Conservation (phyloP, 1,140 invertebrate genomes). For the Spodoptera litura region DNA sequence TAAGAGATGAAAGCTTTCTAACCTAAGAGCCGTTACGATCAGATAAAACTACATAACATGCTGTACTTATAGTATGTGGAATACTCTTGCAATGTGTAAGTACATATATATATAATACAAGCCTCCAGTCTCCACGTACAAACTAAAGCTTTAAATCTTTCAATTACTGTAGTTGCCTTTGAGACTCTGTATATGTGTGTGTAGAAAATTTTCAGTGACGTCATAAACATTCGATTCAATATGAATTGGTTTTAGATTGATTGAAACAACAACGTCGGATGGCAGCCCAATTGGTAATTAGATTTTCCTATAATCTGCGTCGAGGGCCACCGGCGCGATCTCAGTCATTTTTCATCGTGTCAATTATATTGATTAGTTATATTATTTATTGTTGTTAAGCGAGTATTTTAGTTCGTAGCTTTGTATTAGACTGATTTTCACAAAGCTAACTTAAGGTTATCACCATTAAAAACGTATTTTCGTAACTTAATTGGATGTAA, state of each 20-base stretch:
- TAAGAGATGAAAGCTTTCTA: too few species aligned
- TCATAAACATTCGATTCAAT: slow-evolving; percentile 21
- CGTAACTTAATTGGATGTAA: too few species aligned
- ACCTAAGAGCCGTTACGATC: too few species aligned
- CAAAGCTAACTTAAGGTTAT: too few species aligned
- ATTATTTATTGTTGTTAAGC: slow-evolving; percentile 12
- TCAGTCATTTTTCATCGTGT: not conserved
- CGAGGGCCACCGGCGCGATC: not conserved
- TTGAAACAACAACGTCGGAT: slow-evolving; percentile 14
- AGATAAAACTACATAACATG: too few species aligned
- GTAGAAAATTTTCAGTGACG: slow-evolving; percentile 8
- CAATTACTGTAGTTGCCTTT: not conserved
- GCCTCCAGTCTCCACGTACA: too few species aligned
- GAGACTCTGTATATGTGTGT: not conserved
- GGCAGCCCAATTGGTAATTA: slow-evolving; percentile 6
- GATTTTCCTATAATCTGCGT: not conserved
- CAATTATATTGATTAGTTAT: slow-evolving; percentile 10
- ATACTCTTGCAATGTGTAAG: not conserved
- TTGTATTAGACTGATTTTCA: too few species aligned
- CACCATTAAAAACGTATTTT: too few species aligned
- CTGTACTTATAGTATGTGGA: too few species aligned
- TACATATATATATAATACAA: not conserved
- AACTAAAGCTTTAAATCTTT: not conserved
- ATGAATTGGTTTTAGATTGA: slow-evolving; percentile 7
- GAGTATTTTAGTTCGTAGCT: too few species aligned